phyloP scores from a whole-genome alignment of 2,888 invertebrate species.

The Latrodectus elegans region DNA sequence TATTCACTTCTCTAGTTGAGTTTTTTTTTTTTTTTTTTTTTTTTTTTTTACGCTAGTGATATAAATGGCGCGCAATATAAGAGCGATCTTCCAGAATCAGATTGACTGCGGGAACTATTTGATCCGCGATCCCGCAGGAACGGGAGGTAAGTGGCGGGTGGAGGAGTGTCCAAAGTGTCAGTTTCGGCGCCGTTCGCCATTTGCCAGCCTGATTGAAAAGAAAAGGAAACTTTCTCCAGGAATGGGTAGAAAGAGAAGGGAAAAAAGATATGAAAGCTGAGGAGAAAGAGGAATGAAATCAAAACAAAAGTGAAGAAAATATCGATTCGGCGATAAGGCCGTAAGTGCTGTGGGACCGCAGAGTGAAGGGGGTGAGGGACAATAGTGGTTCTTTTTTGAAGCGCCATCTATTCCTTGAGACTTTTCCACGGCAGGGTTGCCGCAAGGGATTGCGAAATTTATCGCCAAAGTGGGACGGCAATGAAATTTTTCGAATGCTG shows the following conservation, averaged over 20 bases:
- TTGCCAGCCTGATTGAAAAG: slow-evolving; percentile 42
- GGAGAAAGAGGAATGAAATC: slow-evolving; percentile 48
- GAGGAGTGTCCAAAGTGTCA: slow-evolving; percentile 20
- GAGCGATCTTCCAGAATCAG: background rate
- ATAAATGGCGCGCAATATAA: background rate
- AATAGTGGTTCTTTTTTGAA: slow-evolving; percentile 26
- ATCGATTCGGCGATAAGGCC: slow-evolving; percentile 55
- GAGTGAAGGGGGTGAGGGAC: slow-evolving; percentile 17
- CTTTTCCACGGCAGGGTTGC: slow-evolving; percentile 45
- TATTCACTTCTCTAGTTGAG: no score
- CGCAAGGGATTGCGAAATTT: slow-evolving; percentile 5
- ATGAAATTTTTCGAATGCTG: no score
- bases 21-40: no score
- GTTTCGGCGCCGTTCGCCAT: slow-evolving; percentile 44
- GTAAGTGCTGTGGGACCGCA: slow-evolving; percentile 53
- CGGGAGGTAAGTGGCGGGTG: background rate
- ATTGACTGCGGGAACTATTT: slow-evolving; percentile 3
- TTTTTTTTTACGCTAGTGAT: background rate
- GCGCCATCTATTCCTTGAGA: slow-evolving; percentile 55
- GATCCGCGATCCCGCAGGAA: slow-evolving; percentile 9
- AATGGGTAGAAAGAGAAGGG: background rate
- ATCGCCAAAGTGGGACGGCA: slow-evolving; percentile 29
- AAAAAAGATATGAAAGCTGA: slow-evolving; percentile 21
- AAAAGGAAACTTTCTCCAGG: slow-evolving; percentile 41
- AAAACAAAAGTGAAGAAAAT: slow-evolving; percentile 61